Evolutionary conservation across 2,113 vertebrate species (phyloP), one percentile per base, ranked within the genome.

Genomic region (Phyllopteryx taeniolatus): DNA sequence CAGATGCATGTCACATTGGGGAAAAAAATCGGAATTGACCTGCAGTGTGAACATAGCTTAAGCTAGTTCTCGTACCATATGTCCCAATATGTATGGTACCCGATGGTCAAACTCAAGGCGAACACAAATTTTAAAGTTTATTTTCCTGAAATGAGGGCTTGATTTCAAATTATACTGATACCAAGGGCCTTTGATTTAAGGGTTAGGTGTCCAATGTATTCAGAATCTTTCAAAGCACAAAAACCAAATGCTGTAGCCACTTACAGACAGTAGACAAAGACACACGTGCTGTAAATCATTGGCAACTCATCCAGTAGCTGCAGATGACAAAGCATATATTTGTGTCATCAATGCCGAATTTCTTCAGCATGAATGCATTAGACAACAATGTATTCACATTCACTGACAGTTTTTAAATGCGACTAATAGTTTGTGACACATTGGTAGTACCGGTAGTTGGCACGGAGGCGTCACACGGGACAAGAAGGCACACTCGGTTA

Each of bases 191-290:
- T 31, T 31, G 11, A 61, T n/a, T 17, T 5, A 31, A 62, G 22
- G 22, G 11, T 63, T 17, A 0, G 17, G 9, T 64, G 8, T 64
- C 62, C 2, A 64, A 39, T 43, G 35, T 43, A n/a, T 42, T 42
- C 7, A 7, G 62, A 20, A 64, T 43, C 13, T 22, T 70, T 31
- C 39, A 77, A 46, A 54, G 10, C 31, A 57, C 46, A 59, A 15
- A 35, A 53, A 54, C 19, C 11, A 71, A 68, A 82, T 73, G n/a
- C 2, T 0, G 10, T 22, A 87, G 57, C 78, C 85, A 98, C 98
- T 99, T 94, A 99, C 98, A 99, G 91, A 90, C 98, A 98, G 92
- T 99, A 99, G 79, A 99, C 95, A 88, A 98, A 98, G 62, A 98
- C 82, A 70, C 97, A 98, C 79, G 96, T 98, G 81, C 96, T 96